Percentiles rank a stretch among this genome's conserved stretches.
phyloP scores from a whole-genome alignment of 2,888 invertebrate species.

The Thumatha senex region DNA sequence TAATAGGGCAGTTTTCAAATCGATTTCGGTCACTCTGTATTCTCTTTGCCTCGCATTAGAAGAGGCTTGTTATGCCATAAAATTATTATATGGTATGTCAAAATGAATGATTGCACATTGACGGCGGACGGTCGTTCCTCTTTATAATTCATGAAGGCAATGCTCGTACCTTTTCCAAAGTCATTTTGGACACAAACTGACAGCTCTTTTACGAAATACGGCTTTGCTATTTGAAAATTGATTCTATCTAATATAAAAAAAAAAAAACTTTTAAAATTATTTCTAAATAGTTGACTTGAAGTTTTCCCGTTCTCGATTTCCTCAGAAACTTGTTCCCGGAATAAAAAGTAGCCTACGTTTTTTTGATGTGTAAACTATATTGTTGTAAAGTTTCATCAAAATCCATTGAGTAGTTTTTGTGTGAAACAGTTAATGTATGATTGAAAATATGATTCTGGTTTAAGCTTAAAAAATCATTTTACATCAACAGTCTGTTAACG shows the following conservation, averaged over 20 bases:
- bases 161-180: conserved; percentile 29
- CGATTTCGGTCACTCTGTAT: conserved; percentile 13
- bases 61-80: conserved; percentile 23
- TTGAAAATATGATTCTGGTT: too few relatives aligned
- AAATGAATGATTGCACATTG: conserved; percentile 38
- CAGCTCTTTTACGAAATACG: conserved; percentile 28
- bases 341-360: too few relatives aligned
- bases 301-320: too few relatives aligned
- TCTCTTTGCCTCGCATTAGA: conserved; percentile 23
- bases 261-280: not conserved
- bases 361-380: too few relatives aligned
- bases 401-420: too few relatives aligned
- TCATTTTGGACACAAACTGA: conserved; percentile 36
- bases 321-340: too few relatives aligned
- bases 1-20: not conserved
- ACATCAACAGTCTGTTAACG: too few relatives aligned
- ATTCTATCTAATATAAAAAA: conserved; percentile 4
- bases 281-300: too few relatives aligned
- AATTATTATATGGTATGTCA: conserved; percentile 47
- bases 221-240: conserved; percentile 7
- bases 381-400: too few relatives aligned
- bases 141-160: conserved; percentile 42
- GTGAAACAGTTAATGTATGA: too few relatives aligned
- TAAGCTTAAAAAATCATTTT: too few relatives aligned
- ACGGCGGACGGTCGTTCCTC: conserved; percentile 31